These are phyloP conservation scores for Lomographa bimaculata DNA, from an alignment of 2,888 invertebrate species.

Conservation along the genomic window DNA sequence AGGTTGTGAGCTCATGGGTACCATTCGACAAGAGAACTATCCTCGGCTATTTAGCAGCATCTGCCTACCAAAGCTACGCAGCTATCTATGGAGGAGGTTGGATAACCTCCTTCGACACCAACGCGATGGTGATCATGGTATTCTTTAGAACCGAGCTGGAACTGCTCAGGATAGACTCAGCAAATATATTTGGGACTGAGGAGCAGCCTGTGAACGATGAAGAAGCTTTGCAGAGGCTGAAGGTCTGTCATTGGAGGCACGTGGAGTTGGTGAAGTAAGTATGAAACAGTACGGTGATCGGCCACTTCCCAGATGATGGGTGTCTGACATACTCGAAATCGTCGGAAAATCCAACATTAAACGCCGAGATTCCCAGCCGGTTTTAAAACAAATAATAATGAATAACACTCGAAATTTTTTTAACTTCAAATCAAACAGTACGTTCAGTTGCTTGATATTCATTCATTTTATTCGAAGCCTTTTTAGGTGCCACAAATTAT, in stretches of 20 bases:
- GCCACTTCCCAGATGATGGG: no score
- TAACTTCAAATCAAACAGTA: no score
- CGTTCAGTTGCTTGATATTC: no score
- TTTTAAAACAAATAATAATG: no score
- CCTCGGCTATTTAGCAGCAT: conserved; percentile 56
- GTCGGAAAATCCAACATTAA: no score
- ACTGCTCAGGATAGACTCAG: conserved; percentile 55
- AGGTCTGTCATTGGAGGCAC: conserved; percentile 59
- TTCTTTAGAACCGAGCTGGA: conserved; percentile 67
- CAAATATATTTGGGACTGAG: conserved; percentile 52
- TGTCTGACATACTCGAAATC: no score
- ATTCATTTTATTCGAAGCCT: no score
- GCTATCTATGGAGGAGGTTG: conserved; percentile 69
- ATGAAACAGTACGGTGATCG: no score
- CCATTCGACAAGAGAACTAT: conserved; percentile 62
- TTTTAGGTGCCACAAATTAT: no score
- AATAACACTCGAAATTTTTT: no score
- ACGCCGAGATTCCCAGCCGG: no score
- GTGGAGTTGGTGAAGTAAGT: conserved; percentile 65
- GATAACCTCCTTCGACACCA: conserved; percentile 72
- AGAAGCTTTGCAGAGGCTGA: conserved; percentile 43
- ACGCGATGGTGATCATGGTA: conserved; percentile 70
- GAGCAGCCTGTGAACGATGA: conserved; percentile 29
- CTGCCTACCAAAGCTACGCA: conserved; percentile 58
- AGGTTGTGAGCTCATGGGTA: conserved; percentile 72